Conservation (phyloP, 2,113 vertebrate genomes). For the Cebidichthys violaceus region DNA sequence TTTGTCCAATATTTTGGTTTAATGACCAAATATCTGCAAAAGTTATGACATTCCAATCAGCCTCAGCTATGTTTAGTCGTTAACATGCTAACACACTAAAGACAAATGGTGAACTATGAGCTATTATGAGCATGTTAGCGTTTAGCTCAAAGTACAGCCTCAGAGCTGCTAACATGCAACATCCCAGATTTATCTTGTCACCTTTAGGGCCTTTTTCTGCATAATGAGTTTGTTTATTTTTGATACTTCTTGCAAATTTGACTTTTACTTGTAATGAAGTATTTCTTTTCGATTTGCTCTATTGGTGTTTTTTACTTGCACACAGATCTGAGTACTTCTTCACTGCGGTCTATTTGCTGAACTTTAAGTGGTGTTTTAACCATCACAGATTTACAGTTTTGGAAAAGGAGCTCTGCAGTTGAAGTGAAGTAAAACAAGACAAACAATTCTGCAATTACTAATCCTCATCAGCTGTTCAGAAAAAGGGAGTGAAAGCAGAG, state of each 20-base stretch:
- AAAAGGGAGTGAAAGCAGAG: slow-evolving; percentile 25
- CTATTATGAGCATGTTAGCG: background rate
- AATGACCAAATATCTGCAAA: background rate
- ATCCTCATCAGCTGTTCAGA: slow-evolving; percentile 41
- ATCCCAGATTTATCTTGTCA: slow-evolving; percentile 17
- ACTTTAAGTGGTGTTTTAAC: background rate
- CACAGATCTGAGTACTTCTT: slow-evolving; percentile 7
- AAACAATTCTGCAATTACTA: slow-evolving; percentile 44
- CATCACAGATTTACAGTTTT: slow-evolving; percentile 42
- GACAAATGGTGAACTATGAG: background rate
- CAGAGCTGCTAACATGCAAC: background rate
- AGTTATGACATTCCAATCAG: background rate
- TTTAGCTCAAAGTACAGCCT: background rate
- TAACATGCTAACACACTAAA: background rate
- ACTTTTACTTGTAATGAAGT: background rate
- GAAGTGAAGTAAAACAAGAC: slow-evolving; percentile 44
- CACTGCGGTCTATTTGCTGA: background rate
- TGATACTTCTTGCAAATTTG: background rate
- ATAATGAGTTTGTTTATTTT: background rate
- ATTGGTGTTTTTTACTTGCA: background rate
- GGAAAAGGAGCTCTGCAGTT: slow-evolving; percentile 37
- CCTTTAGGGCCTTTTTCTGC: background rate
- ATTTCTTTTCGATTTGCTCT: background rate
- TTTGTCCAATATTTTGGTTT: background rate
- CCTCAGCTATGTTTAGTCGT: background rate